Evolutionary conservation across 2,888 invertebrate genomes (phyloP), one percentile per base, ranked within the genome.

Genomic region (Hyposoter didymator): DNA sequence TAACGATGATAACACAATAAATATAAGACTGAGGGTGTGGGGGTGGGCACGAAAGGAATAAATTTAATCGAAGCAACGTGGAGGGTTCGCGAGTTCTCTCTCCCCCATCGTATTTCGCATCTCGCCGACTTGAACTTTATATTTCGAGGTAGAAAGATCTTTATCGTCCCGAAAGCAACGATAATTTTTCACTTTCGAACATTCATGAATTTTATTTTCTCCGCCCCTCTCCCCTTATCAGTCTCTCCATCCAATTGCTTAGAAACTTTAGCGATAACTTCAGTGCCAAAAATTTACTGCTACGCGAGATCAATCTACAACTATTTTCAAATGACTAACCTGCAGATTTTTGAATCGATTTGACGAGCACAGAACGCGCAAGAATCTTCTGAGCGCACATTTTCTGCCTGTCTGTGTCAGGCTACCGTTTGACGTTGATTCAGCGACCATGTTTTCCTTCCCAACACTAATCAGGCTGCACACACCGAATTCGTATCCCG

Each of bases 291-390:
- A 19, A 12, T 39, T 67, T 67, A 59, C 14, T 4, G 28, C 59
- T 14, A 28, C 0, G 28, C 28, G 14, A 12, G 39, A 39, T 14
- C 5, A 59, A 12, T 8, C n/a, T 6, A 19, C 28, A 1, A 6
- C n/a, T 39, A 17, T 62, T 43, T 59, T 52, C 7, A 12, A 3
- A 22, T n/a, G 7, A 32, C 95, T 95, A 94, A 97, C 97, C 95
- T 97, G 97, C 70, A 97, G 95, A 94, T 98, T 97, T 91, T 95
- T 95, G 94, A 98, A 98, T 91, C 97, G 96, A 94, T 97, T 97
- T 47, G 97, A 96, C 73, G 96, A 95, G 92, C 97, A 97, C 43
- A 97, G 89, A 6, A 91, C 91, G 75, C 91, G 91, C 43, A 93
- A 87, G 87, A 93, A 93, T 81, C 91, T 90, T 76, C 92, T 91